A percentile compares a stretch with the other conserved stretches of the same genome.
Evolutionary conservation across 2,888 invertebrate genomes (phyloP).

Genomic region (Listrodromus nycthemerus): DNA sequence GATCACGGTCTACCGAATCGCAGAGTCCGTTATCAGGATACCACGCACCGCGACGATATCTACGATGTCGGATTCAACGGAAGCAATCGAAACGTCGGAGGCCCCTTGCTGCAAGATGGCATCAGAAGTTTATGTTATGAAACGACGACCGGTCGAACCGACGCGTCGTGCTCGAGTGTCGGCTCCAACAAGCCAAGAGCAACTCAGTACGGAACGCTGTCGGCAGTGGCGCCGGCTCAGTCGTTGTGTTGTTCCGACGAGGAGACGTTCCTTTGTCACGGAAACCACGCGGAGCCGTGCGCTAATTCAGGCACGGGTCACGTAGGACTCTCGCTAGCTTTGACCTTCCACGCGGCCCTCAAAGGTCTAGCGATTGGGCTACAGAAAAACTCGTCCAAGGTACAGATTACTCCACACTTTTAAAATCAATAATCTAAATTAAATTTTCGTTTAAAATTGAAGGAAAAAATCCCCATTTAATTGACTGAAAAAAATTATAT

Average conservation of each 20-base stretch:
- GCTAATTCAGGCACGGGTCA: conserved; percentile 87
- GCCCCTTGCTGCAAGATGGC: conserved; percentile 44
- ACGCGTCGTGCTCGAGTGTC: conserved; percentile 7
- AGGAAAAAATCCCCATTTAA: background rate
- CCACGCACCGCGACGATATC: conserved; percentile 32
- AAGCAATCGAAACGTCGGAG: conserved; percentile 40
- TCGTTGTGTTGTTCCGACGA: conserved; percentile 80
- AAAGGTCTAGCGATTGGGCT: conserved; percentile 94
- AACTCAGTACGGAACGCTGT: conserved; percentile 68
- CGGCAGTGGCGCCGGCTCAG: conserved; percentile 68
- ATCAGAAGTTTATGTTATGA: conserved; percentile 62
- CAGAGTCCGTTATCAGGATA: conserved; percentile 39
- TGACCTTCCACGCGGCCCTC: conserved; percentile 91
- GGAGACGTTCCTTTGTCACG: conserved; percentile 87
- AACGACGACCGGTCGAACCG: conserved; percentile 46
- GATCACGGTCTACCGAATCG: conserved; percentile 41
- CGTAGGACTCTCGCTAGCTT: conserved; percentile 89
- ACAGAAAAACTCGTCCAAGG: conserved; percentile 88
- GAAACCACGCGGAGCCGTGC: conserved; percentile 89
- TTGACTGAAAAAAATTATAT: background rate
- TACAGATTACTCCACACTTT: conserved; percentile 75
- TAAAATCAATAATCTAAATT: background rate
- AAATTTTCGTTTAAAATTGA: too few relatives aligned
- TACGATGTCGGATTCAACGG: conserved; percentile 49
- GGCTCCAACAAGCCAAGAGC: conserved; percentile 28